phyloP scores from a whole-genome alignment of 2,113 vertebrate genomes.

The Kobus ellipsiprymnus region DNA sequence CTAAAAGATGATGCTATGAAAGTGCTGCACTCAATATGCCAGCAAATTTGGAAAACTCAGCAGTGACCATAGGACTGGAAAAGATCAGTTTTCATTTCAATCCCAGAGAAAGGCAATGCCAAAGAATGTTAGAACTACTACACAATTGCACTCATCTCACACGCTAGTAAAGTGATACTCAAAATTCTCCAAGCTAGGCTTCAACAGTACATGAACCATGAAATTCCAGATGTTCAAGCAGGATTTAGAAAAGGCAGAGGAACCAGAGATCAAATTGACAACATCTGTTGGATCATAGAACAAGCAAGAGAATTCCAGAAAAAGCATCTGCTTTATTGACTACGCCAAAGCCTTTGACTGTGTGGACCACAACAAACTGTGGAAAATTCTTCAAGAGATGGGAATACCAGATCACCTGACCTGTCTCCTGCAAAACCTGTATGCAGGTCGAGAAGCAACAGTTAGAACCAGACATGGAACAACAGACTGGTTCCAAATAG shows the following conservation, averaged over 20 bases:
- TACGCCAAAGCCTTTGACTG: neutral
- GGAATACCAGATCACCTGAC: neutral
- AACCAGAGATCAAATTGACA: neutral
- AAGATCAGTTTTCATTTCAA: neutral
- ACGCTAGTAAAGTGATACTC: neutral
- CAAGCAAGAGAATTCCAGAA: neutral
- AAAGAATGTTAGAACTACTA: neutral
- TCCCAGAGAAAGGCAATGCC: neutral
- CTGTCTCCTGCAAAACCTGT: neutral
- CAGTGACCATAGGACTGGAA: neutral
- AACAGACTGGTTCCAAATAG: neutral
- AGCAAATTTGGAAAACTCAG: neutral
- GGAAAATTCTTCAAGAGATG: neutral
- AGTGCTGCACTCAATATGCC: neutral
- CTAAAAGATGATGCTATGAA: neutral
- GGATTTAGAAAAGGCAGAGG: neutral
- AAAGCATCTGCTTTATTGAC: neutral
- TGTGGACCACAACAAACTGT: neutral
- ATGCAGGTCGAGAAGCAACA: neutral
- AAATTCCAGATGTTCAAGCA: neutral
- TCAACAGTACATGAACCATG: neutral
- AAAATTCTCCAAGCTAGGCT: neutral
- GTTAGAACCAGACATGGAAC: neutral
- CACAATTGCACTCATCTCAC: neutral
- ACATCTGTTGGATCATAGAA: neutral